Conservation (phyloP, 2,797 vertebrate genomes). For the Rhadinocentrus ornatus region DNA sequence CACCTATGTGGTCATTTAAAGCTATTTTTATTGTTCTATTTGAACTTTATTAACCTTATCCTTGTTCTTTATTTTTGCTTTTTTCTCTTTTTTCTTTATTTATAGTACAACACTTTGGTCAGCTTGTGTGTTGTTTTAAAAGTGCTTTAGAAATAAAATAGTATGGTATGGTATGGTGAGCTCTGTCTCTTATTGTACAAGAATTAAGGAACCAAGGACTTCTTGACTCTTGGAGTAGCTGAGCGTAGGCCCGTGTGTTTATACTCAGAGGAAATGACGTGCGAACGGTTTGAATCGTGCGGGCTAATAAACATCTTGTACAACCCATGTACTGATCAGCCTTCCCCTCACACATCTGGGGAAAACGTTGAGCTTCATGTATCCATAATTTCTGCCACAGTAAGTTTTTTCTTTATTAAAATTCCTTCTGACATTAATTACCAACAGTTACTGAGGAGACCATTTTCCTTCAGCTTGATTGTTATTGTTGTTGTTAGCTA, state of each 20-base stretch:
- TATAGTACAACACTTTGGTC: no score
- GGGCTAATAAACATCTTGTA: slow-evolving; percentile 30
- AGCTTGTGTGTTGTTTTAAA: no score
- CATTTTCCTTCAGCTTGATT: slow-evolving; percentile 25
- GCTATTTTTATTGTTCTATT: no score
- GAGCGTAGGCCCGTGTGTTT: background rate
- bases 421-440: background rate
- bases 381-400: slow-evolving; percentile 42
- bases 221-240: background rate
- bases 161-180: background rate
- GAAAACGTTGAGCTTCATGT: slow-evolving; percentile 55
- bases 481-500: slow-evolving; percentile 36
- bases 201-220: background rate
- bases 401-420: slow-evolving; percentile 34
- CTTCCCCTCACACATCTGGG: slow-evolving; percentile 29
- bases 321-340: slow-evolving; percentile 15
- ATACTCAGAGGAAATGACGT: slow-evolving; percentile 70
- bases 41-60: no score
- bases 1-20: no score
- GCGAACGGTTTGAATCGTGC: slow-evolving; percentile 66
- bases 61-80: no score
- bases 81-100: no score
- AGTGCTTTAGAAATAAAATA: no score
- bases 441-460: background rate
- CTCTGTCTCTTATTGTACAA: background rate